Evolutionary conservation across 1,140 invertebrate genomes (phyloP).

Genomic region (Potamilus streckersoni): DNA sequence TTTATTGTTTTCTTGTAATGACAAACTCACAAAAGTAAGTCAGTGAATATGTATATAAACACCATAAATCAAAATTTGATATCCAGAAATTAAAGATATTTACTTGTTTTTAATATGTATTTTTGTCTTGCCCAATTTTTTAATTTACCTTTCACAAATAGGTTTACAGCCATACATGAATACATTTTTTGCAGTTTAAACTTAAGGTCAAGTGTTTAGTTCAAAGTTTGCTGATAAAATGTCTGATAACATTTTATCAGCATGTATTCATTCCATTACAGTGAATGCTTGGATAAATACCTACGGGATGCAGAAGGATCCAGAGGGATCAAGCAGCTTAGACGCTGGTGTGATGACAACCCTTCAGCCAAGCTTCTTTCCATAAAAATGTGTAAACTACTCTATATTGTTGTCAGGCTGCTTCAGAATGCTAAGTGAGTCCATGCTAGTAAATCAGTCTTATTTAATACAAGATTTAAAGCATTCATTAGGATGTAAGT

Average conservation of each 20-base stretch:
- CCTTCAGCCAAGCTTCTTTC: slow-evolving; percentile 19
- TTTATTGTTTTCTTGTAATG: too few species aligned
- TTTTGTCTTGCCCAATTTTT: too few species aligned
- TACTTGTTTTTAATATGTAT: too few species aligned
- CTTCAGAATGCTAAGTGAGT: slow-evolving; percentile 56
- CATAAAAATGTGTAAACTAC: slow-evolving; percentile 42
- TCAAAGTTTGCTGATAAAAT: not conserved
- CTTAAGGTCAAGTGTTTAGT: not conserved
- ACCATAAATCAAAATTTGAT: too few species aligned
- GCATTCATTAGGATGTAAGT: too few species aligned
- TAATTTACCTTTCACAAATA: not conserved
- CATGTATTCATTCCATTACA: slow-evolving; percentile 12
- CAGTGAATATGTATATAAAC: too few species aligned
- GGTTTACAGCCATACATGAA: not conserved
- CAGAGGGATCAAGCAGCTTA: slow-evolving; percentile 46
- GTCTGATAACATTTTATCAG: not conserved
- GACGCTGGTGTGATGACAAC: slow-evolving; percentile 37
- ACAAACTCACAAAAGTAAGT: too few species aligned
- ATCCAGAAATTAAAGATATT: too few species aligned
- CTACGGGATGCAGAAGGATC: slow-evolving; percentile 51
- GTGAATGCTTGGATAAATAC: slow-evolving; percentile 56
- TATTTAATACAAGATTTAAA: too few species aligned
- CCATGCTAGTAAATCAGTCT: too few species aligned
- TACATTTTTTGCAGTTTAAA: not conserved
- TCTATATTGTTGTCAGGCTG: slow-evolving; percentile 51